Evolutionary conservation across 2,113 vertebrate species (phyloP), one percentile per base, ranked within the genome.

Genomic region (Tapirus terrestris): DNA sequence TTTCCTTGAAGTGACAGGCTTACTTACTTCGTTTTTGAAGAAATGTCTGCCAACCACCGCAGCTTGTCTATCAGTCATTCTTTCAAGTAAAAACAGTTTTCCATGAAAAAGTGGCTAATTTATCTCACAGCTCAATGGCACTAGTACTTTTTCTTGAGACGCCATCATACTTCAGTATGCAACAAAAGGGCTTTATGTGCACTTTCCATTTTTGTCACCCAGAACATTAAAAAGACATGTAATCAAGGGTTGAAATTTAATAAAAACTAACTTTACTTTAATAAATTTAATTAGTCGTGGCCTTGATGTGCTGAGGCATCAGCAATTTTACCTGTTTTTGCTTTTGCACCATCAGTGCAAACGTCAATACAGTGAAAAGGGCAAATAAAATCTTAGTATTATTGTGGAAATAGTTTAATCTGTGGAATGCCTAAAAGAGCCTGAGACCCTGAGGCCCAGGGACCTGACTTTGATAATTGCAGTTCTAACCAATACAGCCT

Each of bases 1-100:
- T 94, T 97, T 68, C 91, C 88, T 95, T 63, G 17, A 97, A 94
- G 76, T 73, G 96, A 95, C 84, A 96, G 84, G 80, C 36, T 94
- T 90, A 33, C 84, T 94, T 70, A 82, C 89, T 96, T 88, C 33
- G 21, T 80, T 80, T 92, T 84, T 83, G 51, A 85, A 58, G 77
- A 94, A 95, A 91, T 85, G 67, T 53, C 93, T 95, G 77, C 85
- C 95, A 96, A 91, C 67, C 88, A 43, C 25, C 51, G 56, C 58
- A 86, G 72, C 81, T 89, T 88, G 76, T 93, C 91, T 94, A 77
- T 89, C 72, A 97, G 91, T 86, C 43, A 13, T 88, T 94, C 96
- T 94, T 95, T 91, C 67, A 61, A 94, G 65, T 87, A 56, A 95
- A 96, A 95, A 91, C 20, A 60, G 8, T 82, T 91, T 94, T 93